Evolutionary conservation across 1,140 invertebrate species (phyloP), one percentile per base, ranked within the genome.

Genomic region (Aphidius ervi): DNA sequence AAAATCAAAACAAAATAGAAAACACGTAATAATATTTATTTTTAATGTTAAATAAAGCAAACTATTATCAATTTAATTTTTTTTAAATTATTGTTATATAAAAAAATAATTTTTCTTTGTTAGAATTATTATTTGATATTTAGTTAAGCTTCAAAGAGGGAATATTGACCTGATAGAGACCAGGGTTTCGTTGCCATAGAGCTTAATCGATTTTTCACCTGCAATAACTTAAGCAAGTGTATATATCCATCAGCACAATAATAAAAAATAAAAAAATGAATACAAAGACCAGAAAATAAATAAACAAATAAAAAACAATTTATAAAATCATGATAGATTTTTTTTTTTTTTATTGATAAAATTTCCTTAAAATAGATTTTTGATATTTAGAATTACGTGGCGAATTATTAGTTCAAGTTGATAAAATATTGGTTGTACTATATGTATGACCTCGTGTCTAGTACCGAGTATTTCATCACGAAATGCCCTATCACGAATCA

Each of bases 181-280:
- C 47, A 54, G 56, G 53, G 54, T 42, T 46, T 46, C 53, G 62
- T 63, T 63, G 58, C 62, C 62, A 63, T 63, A 63, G 62, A 50
- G 56, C 9, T 31, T 8, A 47, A 63, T 63, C 62, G 62, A 63
- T 63, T 60, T 56, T 50, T 54, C 52, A 60, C 53, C 48, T 56
- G 53, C 41, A n/a, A 31, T 5, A 42, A 49, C 49, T 49, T 20
- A 40, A 37, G 8, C 9, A 49, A 9, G 9, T n/a, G 16, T 16
- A 56, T 41, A 9, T 56, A 41, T 4, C 10, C 46, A 53, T 10
- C 20, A 40, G 3, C 16, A 16, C 16, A 16, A 16, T 40, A 56
- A 46, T 31, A 56, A 43, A 56, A 46, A 45, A 56, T 46, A 10
- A 5, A 31, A 46, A 31, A 23, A 55, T 43, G 16, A 3, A 37